Base-by-base conservation (phyloP, 1,140 invertebrate genomes). In the Mylabris phalerata region DNA sequence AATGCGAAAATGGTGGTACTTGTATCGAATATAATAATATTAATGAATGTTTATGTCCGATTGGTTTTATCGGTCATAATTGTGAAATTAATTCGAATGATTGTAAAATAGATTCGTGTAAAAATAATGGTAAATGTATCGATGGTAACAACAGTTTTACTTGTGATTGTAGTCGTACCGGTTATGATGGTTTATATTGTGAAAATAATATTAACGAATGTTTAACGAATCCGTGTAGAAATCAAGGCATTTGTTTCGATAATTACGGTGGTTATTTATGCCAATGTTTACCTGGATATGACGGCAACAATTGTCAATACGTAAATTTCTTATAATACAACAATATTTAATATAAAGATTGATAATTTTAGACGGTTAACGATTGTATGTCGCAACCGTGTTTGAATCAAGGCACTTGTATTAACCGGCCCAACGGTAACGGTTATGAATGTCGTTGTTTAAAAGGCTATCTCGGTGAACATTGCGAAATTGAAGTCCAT, bases 171-270 rank as follows among this genome's bases (percentile, higher is more conserved):
- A 74, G 77, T 13, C 78, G 78, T 57, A 89, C 87, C 4, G 87
- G 89, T 9, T 97, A 90, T 74, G 80, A 79, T 51, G 93, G 92
- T 10, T 67, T 73, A 9, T 80, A 86, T 44, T 96, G 93, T 75
- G 89, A 93, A 70, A 76, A 80, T 2, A 89, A 95, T 71, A 87
- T 93, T 55, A 85, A 95, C 75, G 93, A 96, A 73, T 95, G 93
- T 75, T 50, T 74, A 5, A 69, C 77, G 27, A 82, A 80, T 64
- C 84, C 90, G 0, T 95, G 92, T 76, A 75, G 84, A 9, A 89
- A 91, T 77, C 81, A 83, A 0, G 88, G 91, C 19, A 75, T 80
- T 6, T 92, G 89, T 74, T 89, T 84, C 70, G 87, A 90, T 71
- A 88, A 82, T 52, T 89, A 90, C 68, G 89, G 88, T 9, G 79